These are phyloP conservation scores for Physella acuta DNA, from an alignment of 1,140 invertebrate genomes.

Conservation along the genomic window DNA sequence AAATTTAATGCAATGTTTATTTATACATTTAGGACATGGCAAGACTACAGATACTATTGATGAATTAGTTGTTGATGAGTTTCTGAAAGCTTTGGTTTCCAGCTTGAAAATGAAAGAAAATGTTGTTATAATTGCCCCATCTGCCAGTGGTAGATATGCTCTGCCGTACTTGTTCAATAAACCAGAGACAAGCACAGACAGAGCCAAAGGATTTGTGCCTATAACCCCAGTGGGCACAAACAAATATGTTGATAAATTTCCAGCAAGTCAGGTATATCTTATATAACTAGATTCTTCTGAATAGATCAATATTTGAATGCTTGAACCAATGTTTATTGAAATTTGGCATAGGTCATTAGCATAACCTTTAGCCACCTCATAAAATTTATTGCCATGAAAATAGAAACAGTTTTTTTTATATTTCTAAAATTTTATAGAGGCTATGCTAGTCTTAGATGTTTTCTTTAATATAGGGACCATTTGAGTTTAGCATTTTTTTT, in stretches of 20 bases:
- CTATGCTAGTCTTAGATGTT: too few relatives aligned
- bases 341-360: too few relatives aligned
- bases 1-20: too few relatives aligned
- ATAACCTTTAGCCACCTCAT: too few relatives aligned
- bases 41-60: slow-evolving; percentile 36
- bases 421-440: too few relatives aligned
- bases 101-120: slow-evolving; percentile 33
- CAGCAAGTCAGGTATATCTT: slow-evolving; percentile 39
- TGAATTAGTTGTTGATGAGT: slow-evolving; percentile 29
- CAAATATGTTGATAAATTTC: slow-evolving; percentile 32
- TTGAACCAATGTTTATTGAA: too few relatives aligned
- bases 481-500: too few relatives aligned
- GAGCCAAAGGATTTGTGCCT: slow-evolving; percentile 55
- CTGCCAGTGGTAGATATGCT: slow-evolving; percentile 62
- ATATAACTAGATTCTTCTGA: not conserved
- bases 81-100: slow-evolving; percentile 48
- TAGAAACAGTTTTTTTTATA: too few relatives aligned
- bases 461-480: too few relatives aligned
- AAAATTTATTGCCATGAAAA: too few relatives aligned
- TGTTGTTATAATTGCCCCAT: slow-evolving; percentile 60
- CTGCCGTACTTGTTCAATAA: slow-evolving; percentile 56
- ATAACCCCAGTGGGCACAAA: slow-evolving; percentile 59
- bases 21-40: slow-evolving; percentile 49
- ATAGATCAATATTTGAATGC: too few relatives aligned
- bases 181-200: slow-evolving; percentile 31